These are phyloP conservation scores for Ambastaia sidthimunki DNA, from an alignment of 2,797 vertebrate species.

Conservation along the genomic window DNA sequence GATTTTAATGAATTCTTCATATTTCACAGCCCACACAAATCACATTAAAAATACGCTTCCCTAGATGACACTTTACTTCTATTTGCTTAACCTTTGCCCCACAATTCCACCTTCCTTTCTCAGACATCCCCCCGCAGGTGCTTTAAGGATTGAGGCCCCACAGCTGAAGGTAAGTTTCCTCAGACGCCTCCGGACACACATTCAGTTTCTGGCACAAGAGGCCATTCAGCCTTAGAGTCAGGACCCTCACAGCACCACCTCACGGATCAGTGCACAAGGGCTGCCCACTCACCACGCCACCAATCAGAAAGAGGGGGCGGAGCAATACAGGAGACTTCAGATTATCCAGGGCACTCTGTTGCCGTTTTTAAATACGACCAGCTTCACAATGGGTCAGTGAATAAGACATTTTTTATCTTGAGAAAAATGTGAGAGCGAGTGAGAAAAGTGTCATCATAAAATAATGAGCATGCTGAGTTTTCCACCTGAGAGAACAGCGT, in stretches of 20 bases:
- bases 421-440: constrained; percentile 15
- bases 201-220: constrained; percentile 77
- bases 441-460: constrained; percentile 1
- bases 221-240: constrained; percentile 67
- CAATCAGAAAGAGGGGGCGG: not conserved
- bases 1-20: not conserved
- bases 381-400: constrained; percentile 36
- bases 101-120: not conserved
- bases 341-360: constrained; percentile 28
- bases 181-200: constrained; percentile 75
- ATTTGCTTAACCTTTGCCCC: constrained; percentile 16
- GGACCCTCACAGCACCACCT: constrained; percentile 25
- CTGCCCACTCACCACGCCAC: constrained; percentile 28
- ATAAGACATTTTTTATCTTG: constrained; percentile 26
- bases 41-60: not conserved
- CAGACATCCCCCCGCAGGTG: constrained; percentile 17
- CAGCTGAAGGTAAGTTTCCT: constrained; percentile 70
- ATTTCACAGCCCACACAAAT: not conserved
- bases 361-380: constrained; percentile 14
- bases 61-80: not conserved
- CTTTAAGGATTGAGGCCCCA: constrained; percentile 35
- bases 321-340: constrained; percentile 17
- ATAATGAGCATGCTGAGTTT: constrained; percentile 20
- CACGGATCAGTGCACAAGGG: constrained; percentile 19
- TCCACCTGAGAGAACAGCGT: constrained; percentile 13